Conservation (phyloP, 64 coral and sea anemone genomes). For the Pocillopora verrucosa region DNA sequence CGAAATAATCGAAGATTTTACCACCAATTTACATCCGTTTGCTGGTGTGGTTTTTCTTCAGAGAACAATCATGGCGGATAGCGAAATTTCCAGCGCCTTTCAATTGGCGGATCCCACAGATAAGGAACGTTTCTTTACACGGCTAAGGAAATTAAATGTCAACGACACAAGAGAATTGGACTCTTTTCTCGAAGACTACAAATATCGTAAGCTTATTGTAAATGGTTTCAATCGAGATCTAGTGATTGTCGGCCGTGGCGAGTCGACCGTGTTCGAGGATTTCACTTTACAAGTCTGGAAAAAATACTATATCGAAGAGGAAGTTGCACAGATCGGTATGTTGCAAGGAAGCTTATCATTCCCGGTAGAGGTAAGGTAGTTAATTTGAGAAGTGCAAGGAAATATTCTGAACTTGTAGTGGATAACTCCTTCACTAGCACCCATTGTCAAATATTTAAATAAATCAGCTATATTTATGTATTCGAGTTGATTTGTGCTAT, state of each 20-base stretch:
- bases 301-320: conserved; percentile 88
- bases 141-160: conserved; percentile 76
- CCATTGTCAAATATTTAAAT: no score
- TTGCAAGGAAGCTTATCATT: conserved; percentile 84
- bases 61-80: conserved; percentile 43
- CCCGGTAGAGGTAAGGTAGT: conserved; percentile 78
- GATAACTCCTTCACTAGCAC: no score
- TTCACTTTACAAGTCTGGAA: conserved; percentile 86
- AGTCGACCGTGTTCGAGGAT: conserved; percentile 84
- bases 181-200: conserved; percentile 74
- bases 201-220: conserved; percentile 74
- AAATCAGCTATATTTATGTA: no score
- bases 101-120: conserved; percentile 58
- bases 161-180: conserved; percentile 50
- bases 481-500: no score
- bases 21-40: background rate
- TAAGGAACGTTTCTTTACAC: conserved; percentile 74
- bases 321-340: conserved; percentile 86
- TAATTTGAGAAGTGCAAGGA: background rate
- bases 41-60: no score
- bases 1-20: background rate
- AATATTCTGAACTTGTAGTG: no score
- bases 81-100: conserved; percentile 67
- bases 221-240: conserved; percentile 79
- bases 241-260: conserved; percentile 71